These are phyloP conservation scores for Ferrisia virgata DNA, from an alignment of 2,888 invertebrate species.

Conservation along the genomic window DNA sequence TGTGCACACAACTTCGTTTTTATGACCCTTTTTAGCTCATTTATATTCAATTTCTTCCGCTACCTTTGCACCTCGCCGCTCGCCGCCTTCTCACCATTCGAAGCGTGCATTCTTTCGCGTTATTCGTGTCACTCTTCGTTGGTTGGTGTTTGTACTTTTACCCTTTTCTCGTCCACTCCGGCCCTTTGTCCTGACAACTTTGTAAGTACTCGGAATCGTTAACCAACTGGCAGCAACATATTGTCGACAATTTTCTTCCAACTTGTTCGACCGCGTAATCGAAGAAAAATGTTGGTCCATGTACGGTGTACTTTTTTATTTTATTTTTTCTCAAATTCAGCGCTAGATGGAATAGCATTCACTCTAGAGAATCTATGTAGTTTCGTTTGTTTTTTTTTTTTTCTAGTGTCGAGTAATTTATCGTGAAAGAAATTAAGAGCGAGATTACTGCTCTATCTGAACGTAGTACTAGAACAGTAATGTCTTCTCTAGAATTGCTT, in stretches of 20 bases:
- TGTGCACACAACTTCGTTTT: background rate
- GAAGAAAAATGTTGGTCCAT: too few species aligned
- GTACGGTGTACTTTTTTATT: too few species aligned
- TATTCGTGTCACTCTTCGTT: background rate
- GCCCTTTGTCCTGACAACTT: background rate
- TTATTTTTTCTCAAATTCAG: too few species aligned
- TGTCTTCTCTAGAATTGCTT: too few species aligned
- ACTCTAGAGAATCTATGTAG: too few species aligned
- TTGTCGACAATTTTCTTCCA: background rate
- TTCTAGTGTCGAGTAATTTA: too few species aligned
- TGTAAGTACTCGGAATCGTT: background rate
- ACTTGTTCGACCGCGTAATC: too few species aligned
- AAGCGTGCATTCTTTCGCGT: background rate
- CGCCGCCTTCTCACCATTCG: background rate
- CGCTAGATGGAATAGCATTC: too few species aligned
- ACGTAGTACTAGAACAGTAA: too few species aligned
- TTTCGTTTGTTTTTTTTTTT: too few species aligned
- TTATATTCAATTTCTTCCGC: conserved; percentile 13
- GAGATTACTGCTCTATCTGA: too few species aligned
- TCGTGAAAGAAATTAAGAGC: too few species aligned
- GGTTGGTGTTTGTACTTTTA: background rate
- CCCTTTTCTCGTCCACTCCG: background rate
- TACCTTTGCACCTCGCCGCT: background rate
- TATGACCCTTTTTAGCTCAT: conserved; percentile 20
- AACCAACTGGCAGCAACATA: background rate